Conservation (phyloP, 1,140 invertebrate species). For the Wasmannia auropunctata region DNA sequence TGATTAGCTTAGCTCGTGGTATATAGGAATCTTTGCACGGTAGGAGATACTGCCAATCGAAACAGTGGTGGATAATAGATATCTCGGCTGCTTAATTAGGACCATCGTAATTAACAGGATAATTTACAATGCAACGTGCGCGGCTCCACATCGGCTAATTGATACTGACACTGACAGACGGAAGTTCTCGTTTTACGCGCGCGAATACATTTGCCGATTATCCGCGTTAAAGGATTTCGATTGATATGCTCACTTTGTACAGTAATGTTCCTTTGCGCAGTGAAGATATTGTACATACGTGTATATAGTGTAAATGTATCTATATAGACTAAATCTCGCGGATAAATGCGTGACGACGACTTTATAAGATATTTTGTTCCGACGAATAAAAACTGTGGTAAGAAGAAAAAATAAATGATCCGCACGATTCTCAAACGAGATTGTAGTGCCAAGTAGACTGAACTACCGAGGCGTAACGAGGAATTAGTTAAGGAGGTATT, state of each 20-base stretch:
- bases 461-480: slow-evolving; percentile 60
- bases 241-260: slow-evolving; percentile 4
- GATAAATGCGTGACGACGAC: neutral
- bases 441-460: slow-evolving; percentile 13
- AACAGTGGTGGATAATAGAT: slow-evolving; percentile 10
- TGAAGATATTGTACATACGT: too few relatives aligned
- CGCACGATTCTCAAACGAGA: slow-evolving; percentile 26
- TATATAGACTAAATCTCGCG: neutral
- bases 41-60: neutral
- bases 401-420: slow-evolving; percentile 8
- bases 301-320: neutral
- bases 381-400: neutral
- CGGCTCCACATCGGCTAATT: slow-evolving; percentile 32
- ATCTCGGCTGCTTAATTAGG: slow-evolving; percentile 52
- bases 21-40: neutral
- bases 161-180: slow-evolving; percentile 12
- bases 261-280: neutral
- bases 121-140: slow-evolving; percentile 55
- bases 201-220: neutral
- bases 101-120: slow-evolving; percentile 63
- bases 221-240: slow-evolving; percentile 15
- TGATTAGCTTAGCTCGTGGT: neutral
- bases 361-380: slow-evolving; percentile 5
- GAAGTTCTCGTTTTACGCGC: neutral
- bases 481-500: slow-evolving; percentile 72